A percentile compares a stretch with the other conserved stretches of the same genome.
These are phyloP conservation scores for Notospermus geniculatus DNA, from an alignment of 1,140 invertebrate species.

Conservation along the genomic window DNA sequence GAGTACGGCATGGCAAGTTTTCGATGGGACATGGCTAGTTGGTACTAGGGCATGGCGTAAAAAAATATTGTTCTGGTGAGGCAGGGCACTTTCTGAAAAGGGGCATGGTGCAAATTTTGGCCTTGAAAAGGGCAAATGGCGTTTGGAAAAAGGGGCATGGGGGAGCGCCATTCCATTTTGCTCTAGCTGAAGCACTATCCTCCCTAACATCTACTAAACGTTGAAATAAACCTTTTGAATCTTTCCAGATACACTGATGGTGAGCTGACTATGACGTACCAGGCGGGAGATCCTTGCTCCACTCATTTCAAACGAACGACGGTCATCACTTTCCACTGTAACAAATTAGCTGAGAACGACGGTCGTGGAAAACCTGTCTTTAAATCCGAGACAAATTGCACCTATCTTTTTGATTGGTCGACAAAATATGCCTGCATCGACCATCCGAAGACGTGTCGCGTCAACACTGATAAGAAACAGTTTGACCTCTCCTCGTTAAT, in stretches of 20 bases:
- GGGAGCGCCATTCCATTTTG: too few species aligned
- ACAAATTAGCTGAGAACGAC: constrained; percentile 32
- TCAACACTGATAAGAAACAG: constrained; percentile 27
- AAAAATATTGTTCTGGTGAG: too few species aligned
- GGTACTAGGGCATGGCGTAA: too few species aligned
- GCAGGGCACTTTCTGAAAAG: too few species aligned
- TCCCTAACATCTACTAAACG: too few species aligned
- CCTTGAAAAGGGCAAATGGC: too few species aligned
- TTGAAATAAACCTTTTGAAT: neutral
- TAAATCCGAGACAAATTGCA: constrained; percentile 35
- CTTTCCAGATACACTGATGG: constrained; percentile 43
- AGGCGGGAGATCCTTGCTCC: constrained; percentile 39
- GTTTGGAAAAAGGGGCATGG: too few species aligned
- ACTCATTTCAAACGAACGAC: constrained; percentile 37
- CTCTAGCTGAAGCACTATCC: too few species aligned
- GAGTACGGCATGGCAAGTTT: too few species aligned
- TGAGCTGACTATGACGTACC: constrained; percentile 38
- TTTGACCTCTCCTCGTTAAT: constrained; percentile 40
- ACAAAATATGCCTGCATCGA: constrained; percentile 46
- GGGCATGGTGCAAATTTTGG: too few species aligned
- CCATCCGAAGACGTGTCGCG: constrained; percentile 32
- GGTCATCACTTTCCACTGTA: constrained; percentile 44
- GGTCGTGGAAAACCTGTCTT: constrained; percentile 36
- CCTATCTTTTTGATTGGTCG: constrained; percentile 43
- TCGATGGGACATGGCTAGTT: too few species aligned